Conservation (phyloP, 2,888 invertebrate species). For the Molanna angustata region DNA sequence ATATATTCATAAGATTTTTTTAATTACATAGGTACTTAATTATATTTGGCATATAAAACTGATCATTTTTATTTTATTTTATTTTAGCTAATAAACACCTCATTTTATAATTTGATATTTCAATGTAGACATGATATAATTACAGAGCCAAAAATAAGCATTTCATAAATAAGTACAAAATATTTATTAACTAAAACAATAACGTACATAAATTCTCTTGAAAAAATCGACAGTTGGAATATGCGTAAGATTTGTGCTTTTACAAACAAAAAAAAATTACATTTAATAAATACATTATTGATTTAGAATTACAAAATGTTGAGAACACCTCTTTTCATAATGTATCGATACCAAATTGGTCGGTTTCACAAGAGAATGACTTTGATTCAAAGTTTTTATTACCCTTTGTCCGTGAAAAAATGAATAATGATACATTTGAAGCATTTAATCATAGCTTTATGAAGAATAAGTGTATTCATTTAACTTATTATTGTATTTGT, state of each 20-base stretch:
- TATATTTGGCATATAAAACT: too few species aligned
- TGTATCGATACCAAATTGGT: slow-evolving; percentile 25
- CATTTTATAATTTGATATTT: too few species aligned
- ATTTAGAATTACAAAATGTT: background rate
- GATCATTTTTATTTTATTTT: too few species aligned
- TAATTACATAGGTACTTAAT: too few species aligned
- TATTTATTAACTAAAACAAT: too few species aligned
- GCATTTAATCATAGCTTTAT: slow-evolving; percentile 10
- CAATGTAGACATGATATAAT: too few species aligned
- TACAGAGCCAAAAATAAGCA: too few species aligned
- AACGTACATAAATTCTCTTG: too few species aligned
- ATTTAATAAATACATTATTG: background rate
- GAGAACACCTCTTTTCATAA: slow-evolving; percentile 2
- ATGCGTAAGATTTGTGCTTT: background rate
- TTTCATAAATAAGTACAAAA: too few species aligned
- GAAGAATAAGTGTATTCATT: slow-evolving; percentile 10
- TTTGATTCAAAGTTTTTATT: slow-evolving; percentile 28
- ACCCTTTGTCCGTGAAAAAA: slow-evolving; percentile 22
- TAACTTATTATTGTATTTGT: too few species aligned
- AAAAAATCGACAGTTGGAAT: background rate
- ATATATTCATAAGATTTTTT: too few species aligned
- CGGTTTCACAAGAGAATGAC: slow-evolving; percentile 16
- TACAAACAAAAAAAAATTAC: background rate
- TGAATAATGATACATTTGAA: slow-evolving; percentile 13
- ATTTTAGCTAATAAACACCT: too few species aligned